These are phyloP conservation scores for Neocrepidodera transversa DNA, from an alignment of 2,888 invertebrate genomes.

Conservation along the genomic window DNA sequence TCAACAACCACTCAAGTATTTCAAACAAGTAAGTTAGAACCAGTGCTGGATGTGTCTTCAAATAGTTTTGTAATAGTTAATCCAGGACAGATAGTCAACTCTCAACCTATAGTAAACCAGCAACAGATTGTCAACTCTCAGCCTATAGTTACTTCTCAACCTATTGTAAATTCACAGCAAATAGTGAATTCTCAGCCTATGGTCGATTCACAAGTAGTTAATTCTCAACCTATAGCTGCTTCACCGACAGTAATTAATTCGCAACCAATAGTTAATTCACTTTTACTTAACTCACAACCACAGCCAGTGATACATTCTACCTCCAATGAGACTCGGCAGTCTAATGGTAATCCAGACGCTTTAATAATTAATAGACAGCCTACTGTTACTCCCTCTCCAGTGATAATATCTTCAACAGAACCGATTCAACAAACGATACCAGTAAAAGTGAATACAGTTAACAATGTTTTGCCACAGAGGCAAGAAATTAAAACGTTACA, in stretches of 20 bases:
- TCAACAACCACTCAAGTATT: constrained; percentile 85
- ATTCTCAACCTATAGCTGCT: constrained; percentile 20
- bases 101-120: constrained; percentile 34
- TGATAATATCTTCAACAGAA: constrained; percentile 1
- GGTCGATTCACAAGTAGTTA: constrained; percentile 25
- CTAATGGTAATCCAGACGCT: background rate
- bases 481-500: constrained; percentile 21
- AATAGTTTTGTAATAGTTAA: constrained; percentile 74
- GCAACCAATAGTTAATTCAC: constrained; percentile 27
- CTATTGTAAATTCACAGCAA: constrained; percentile 30
- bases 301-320: constrained; percentile 19
- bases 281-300: constrained; percentile 25
- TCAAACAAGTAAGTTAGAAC: constrained; percentile 85
- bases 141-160: constrained; percentile 35
- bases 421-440: constrained; percentile 11
- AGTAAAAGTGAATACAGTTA: constrained; percentile 28
- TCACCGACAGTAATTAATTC: constrained; percentile 23
- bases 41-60: constrained; percentile 77
- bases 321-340: background rate
- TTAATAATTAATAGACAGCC: constrained; percentile 18
- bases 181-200: constrained; percentile 33
- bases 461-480: constrained; percentile 32
- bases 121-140: constrained; percentile 36
- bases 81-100: constrained; percentile 60
- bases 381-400: background rate